These are phyloP conservation scores for Drosophila ohnishii DNA, from an alignment of 1,140 invertebrate genomes.

Conservation along the genomic window DNA sequence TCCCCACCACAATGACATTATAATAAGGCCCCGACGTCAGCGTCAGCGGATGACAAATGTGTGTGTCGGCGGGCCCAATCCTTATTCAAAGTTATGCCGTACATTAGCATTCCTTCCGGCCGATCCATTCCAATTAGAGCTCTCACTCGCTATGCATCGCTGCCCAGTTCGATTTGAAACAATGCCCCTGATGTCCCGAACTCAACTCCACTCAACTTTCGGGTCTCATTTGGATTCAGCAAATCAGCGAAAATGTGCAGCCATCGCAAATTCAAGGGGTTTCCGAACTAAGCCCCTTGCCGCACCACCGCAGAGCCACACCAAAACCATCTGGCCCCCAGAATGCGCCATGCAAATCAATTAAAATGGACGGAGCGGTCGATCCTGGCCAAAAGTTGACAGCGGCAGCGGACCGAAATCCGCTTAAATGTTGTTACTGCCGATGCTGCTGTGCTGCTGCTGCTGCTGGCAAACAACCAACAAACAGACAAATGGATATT, in stretches of 20 bases:
- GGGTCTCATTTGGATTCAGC: slow-evolving; percentile 41
- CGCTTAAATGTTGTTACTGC: slow-evolving; percentile 65
- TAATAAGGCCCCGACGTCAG: slow-evolving; percentile 37
- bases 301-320: slow-evolving; percentile 21
- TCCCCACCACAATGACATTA: slow-evolving; percentile 36
- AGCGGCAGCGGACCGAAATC: slow-evolving; percentile 61
- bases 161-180: slow-evolving; percentile 36
- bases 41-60: slow-evolving; percentile 42
- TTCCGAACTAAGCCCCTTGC: slow-evolving; percentile 30
- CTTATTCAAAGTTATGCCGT: slow-evolving; percentile 27
- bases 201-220: slow-evolving; percentile 17
- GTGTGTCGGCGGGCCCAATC: slow-evolving; percentile 2
- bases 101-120: slow-evolving; percentile 48
- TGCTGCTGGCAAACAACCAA: slow-evolving; percentile 36
- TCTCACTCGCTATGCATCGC: slow-evolving; percentile 32
- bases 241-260: slow-evolving; percentile 49
- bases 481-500: slow-evolving; percentile 77
- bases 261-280: slow-evolving; percentile 26
- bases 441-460: slow-evolving; percentile 11
- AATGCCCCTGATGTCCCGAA: slow-evolving; percentile 8
- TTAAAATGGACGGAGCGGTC: slow-evolving; percentile 64
- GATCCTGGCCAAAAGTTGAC: slow-evolving; percentile 69
- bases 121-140: slow-evolving; percentile 50
- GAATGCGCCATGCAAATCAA: slow-evolving; percentile 70
- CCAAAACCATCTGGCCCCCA: slow-evolving; percentile 24